A percentile compares a stretch with the other conserved stretches of the same genome.
These are phyloP conservation scores for Rhabdornis inornatus DNA, from an alignment of 2,113 vertebrate species.

Conservation along the genomic window DNA sequence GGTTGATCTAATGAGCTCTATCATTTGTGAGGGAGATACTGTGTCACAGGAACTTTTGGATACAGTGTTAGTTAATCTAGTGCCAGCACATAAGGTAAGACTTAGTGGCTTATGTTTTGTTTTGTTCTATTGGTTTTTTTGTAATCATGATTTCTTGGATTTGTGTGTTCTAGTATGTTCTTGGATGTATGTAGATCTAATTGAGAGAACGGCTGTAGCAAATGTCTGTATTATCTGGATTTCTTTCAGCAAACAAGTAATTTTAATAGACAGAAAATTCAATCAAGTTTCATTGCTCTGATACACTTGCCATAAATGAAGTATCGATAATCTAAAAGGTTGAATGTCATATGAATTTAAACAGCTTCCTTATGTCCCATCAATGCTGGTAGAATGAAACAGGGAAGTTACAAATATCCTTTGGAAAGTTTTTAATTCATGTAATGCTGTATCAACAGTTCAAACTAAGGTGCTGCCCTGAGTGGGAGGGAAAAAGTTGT, in stretches of 20 bases:
- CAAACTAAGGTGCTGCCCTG: background rate
- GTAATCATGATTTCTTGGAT: background rate
- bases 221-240: background rate
- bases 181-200: background rate
- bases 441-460: background rate
- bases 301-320: background rate
- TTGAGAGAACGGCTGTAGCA: background rate
- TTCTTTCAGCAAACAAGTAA: background rate
- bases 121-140: background rate
- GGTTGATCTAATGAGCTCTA: conserved; percentile 99
- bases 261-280: background rate
- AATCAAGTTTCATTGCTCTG: background rate
- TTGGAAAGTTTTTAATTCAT: background rate
- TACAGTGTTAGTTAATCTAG: conserved; percentile 95
- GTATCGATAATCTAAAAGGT: background rate
- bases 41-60: conserved; percentile 98
- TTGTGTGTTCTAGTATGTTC: background rate
- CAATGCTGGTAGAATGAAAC: background rate
- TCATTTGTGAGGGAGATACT: conserved; percentile 96
- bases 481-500: background rate
- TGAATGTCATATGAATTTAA: background rate
- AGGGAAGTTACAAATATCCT: background rate
- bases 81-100: conserved; percentile 95
- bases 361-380: background rate
- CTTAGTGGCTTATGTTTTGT: background rate